Conservation (phyloP, 2,113 vertebrate genomes). For the Odontophorus gujanensis region DNA sequence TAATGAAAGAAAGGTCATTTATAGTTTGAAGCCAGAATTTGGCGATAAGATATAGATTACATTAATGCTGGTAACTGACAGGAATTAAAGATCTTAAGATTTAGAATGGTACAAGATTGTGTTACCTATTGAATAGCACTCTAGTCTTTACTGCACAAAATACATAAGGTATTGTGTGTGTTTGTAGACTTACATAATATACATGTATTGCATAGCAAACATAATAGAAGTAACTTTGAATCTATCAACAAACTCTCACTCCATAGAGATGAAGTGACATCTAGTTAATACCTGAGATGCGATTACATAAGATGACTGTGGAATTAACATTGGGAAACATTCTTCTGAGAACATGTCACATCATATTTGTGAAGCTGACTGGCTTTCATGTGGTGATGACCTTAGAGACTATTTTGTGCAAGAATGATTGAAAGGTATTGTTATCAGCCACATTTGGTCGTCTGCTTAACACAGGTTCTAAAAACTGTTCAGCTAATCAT, state of each 20-base stretch:
- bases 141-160: neutral
- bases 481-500: slow-evolving; percentile 32
- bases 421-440: slow-evolving; percentile 49
- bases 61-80: neutral
- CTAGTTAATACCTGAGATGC: slow-evolving; percentile 18
- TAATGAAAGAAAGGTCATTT: slow-evolving; percentile 13
- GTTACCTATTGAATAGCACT: neutral
- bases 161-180: neutral
- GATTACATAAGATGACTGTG: slow-evolving; percentile 47
- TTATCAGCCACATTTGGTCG: slow-evolving; percentile 55
- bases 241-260: neutral
- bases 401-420: slow-evolving; percentile 33
- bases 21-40: slow-evolving; percentile 9
- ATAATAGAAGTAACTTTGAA: neutral
- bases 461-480: slow-evolving; percentile 18
- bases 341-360: slow-evolving; percentile 53
- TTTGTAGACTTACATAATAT: neutral
- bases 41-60: neutral
- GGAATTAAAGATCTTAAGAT: neutral
- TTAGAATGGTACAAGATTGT: too few relatives aligned
- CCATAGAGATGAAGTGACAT: slow-evolving; percentile 22
- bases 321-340: slow-evolving; percentile 43
- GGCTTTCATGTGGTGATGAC: slow-evolving; percentile 34
- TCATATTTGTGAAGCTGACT: slow-evolving; percentile 21
- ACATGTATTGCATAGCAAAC: neutral